Base-by-base conservation (phyloP, 2,113 vertebrate genomes). In the Chroicocephalus ridibundus region DNA sequence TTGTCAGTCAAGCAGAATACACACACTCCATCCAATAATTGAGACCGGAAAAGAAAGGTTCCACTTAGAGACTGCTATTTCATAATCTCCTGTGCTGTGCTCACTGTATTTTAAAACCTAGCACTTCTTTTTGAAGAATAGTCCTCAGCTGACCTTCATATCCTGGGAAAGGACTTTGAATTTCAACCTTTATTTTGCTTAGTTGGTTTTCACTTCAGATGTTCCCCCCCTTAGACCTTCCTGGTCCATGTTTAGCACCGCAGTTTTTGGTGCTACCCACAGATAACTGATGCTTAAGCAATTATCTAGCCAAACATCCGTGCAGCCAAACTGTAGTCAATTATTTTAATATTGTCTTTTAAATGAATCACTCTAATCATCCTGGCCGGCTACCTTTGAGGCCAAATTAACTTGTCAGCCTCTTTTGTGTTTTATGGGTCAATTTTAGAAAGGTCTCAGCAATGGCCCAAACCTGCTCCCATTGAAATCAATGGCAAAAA, bases 321-420 rank as follows among this genome's bases (percentile, higher is more conserved):
- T 1, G 12, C 78, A 86, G 82, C 66, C 91, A 93, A 77, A 14
- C 0, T 64, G 52, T 0, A 95, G 76, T 65, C 88, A 92, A 95
- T 96, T 96, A 96, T 93, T 93, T 92, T 93, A 96, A 95, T 91
- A 95, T 84, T 94, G 86, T 91, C 96, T 82, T 88, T 72, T 76
- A 95, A 94, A 96, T 93, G 82, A 92, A 92, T 76, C 47, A 1
- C 61, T 79, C 83, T 93, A 87, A 94, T 96, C 83, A 26, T 22
- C 40, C 80, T 61, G 83, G 52, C 80, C 93, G 72, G 77, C 80
- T 82, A 47, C 76, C 78, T 97, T 76, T 13, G 84, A 93, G 88
- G 86, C 71, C 93, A 93, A 91, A 93, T 96, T 86, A 88, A 80
- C 92, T 96, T 86, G 79, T 94, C 96, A 96, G 85, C 1, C 2